Evolutionary conservation across 2,113 vertebrate genomes (phyloP), one percentile per base, ranked within the genome.

Genomic region (Trichomycterus rosablanca): DNA sequence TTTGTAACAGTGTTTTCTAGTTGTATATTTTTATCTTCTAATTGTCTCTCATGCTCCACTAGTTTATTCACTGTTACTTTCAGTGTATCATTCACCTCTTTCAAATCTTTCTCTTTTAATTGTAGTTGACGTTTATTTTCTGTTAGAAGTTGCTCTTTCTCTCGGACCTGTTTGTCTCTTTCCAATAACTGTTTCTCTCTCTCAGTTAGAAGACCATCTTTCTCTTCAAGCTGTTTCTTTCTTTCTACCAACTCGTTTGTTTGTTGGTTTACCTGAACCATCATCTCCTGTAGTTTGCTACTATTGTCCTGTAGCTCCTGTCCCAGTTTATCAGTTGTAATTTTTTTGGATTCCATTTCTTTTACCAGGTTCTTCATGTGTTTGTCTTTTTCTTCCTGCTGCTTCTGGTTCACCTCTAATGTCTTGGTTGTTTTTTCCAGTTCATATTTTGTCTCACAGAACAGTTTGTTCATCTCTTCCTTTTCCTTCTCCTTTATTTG

Each of bases 261-360:
- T 37, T 52, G 20, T 18, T 64, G 50, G 1, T 55, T 12, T 30
- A 20, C 15, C 5, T 19, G 1, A 1, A 34, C 19, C 28, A 20
- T 32, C 11, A 7, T 63, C 20, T 64, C 39, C 30, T 28, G 40
- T n/a, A 55, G 0, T 11, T 24, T 11, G 18, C 15, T 44, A 6
- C 26, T 8, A 0, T 12, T 14, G n/a, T 10, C 15, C 19, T 14
- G 32, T 9, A 55, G 28, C 30, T 64, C 51, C 40, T 54, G 15
- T 46, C 14, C 55, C 40, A 55, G 23, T 32, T 20, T 15, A 16
- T 52, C 26, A 14, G 45, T 39, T 11, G 51, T 26, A 16, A 59
- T 57, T 19, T 53, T 59, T 34, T 35, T 59, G n/a, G 37, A 45
- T 53, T 53, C 37, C 40, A 60, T 28, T 8, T 43, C 37, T 59